These are phyloP conservation scores for Himalopsyche anomala DNA, from an alignment of 2,888 invertebrate genomes.

Conservation along the genomic window DNA sequence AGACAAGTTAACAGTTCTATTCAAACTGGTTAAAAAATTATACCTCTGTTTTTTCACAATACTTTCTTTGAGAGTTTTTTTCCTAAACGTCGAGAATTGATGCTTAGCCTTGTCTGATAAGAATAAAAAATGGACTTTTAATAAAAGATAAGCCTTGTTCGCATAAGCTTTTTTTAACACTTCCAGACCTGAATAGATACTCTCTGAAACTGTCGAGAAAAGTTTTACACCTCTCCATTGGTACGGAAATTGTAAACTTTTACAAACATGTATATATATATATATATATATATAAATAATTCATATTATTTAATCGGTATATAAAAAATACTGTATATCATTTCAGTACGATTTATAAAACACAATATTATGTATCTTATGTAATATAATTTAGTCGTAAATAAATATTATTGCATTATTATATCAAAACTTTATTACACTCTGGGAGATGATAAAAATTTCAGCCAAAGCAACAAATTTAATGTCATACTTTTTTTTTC, in stretches of 20 bases:
- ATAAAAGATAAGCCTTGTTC: slow-evolving; percentile 43
- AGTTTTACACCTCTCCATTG: neutral
- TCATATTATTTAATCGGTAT: no score
- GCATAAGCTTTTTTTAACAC: slow-evolving; percentile 25
- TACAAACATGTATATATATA: neutral
- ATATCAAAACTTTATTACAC: no score
- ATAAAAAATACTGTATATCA: no score
- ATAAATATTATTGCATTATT: no score
- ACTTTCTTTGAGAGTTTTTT: neutral
- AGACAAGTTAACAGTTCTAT: neutral
- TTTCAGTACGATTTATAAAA: no score
- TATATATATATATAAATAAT: no score
- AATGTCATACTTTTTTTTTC: no score
- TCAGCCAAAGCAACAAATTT: no score
- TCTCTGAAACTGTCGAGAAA: slow-evolving; percentile 4
- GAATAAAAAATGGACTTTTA: slow-evolving; percentile 52
- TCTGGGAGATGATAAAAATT: no score
- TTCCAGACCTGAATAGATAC: slow-evolving; percentile 16
- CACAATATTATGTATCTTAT: no score
- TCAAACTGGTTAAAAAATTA: neutral
- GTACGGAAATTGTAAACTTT: neutral
- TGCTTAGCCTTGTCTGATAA: slow-evolving; percentile 45
- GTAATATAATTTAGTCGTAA: no score
- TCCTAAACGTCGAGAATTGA: slow-evolving; percentile 10
- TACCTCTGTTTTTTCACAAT: neutral